Base-by-base conservation (phyloP, 1,140 invertebrate species). In the Mercenaria mercenaria region DNA sequence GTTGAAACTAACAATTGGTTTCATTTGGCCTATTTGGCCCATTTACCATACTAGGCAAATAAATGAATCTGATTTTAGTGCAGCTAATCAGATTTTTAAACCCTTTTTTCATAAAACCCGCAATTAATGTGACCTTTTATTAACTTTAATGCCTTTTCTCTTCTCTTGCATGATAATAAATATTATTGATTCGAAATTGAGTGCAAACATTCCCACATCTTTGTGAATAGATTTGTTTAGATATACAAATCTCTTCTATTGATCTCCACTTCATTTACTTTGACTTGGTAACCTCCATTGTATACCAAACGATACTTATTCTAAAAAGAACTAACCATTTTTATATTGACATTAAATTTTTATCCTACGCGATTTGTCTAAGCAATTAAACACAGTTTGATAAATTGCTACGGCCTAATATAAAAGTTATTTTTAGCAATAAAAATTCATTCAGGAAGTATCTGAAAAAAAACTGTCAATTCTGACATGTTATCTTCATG, bases 201-300 rank as follows among this genome's bases (percentile, higher is more conserved):
- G 67, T 0, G 34, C 15, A 72, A 39, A 72, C 37, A 41, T 72
- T 72, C 67, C 37, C 67, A 72, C 67, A 41, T 72, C 34, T 39
- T 64, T 72, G 67, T 41, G 67, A 72, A 72, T 72, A 39, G 67
- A n/a, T n/a, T n/a, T n/a, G n/a, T n/a, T n/a, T n/a, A n/a, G n/a
- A 72, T 72, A 29, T 6, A 72, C 67, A 72, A 72, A 72, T 72
- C 67, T 39, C 15, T 39, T 39, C 15, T 67, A 72, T 72, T 41
- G 34, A 72, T 72, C 39, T 72, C 34, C 39, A 29, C 67, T 72
- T 72, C 67, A 72, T 72, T 72, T 72, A 4, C 32, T 20, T 41
- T 72, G 34, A 39, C 67, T 72, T 39, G 67, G 37, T 39, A 72
- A 72, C 67, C 8, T 39, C 34, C 15, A 39, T 29, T 39, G 67